phyloP scores from a whole-genome alignment of 2,113 vertebrate genomes.

The Elanoides forficatus region DNA sequence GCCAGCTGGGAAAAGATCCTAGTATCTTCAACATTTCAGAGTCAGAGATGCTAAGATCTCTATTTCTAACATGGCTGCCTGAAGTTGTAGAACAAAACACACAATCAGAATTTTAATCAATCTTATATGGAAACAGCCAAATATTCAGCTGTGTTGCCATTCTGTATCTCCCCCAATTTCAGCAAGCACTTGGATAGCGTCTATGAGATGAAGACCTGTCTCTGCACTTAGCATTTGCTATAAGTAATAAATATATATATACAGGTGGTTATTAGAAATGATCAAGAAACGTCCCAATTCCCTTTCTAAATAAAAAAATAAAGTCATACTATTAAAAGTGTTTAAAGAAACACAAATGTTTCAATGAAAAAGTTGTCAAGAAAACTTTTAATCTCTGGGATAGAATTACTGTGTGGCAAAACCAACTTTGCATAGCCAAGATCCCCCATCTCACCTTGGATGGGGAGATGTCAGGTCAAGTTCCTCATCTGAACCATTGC shows the following conservation, averaged over 20 bases:
- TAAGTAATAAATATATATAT: not conserved
- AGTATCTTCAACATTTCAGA: not conserved
- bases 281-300: not conserved
- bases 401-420: not conserved
- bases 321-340: not conserved
- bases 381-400: not conserved
- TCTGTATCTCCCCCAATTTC: not conserved
- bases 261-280: not conserved
- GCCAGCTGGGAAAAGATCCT: not conserved
- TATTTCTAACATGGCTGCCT: not conserved
- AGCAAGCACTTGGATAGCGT: not conserved
- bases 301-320: not conserved
- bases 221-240: not conserved
- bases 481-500: not conserved
- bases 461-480: not conserved
- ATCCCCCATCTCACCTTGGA: not conserved
- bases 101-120: not conserved
- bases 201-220: not conserved
- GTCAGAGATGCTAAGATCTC: not conserved
- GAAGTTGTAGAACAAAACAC: not conserved
- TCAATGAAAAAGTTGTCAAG: not conserved
- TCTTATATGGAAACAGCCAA: not conserved
- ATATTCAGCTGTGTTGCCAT: rapidly evolving
- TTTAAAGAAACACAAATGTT: not conserved
- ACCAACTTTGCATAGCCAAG: not conserved